Evolutionary conservation across 2,113 vertebrate genomes (phyloP), one percentile per base, ranked within the genome.

Genomic region (Callopanchax toddi): DNA sequence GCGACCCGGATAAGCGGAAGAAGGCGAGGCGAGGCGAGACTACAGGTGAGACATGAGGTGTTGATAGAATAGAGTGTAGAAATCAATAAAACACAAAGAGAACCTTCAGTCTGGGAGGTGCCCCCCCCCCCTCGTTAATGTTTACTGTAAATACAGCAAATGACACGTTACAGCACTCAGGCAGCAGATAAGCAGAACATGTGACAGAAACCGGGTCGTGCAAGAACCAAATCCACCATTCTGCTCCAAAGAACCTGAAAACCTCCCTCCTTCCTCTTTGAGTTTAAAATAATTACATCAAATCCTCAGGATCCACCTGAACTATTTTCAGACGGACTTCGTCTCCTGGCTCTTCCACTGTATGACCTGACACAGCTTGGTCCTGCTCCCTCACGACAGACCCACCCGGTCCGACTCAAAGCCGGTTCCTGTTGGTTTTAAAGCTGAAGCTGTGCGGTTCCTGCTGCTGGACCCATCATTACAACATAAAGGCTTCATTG

Each of bases 291-390:
- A 52, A 63, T 64, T 78, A 75, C 55, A 79, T 49, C 39, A 21
- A 59, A 51, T 42, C n/a, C 48, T 65, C 4, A 10, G 0, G 3
- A 13, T 48, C 40, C 11, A n/a, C 65, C n/a, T 65, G 62, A 77
- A 77, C 44, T 67, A 71, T 71, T 80, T 71, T 39, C 67, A 76
- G 66, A 75, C 40, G 1, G 55, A 65, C n/a, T 40, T 32, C 45
- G 15, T 57, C n/a, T 39, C 51, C 11, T 12, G 42, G n/a, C n/a
- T 0, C 48, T 20, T 17, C 59, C 55, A 62, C 70, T 71, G 77
- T 58, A 71, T 71, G 46, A 67, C 73, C 81, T 12, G 76, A 76
- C 77, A 80, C 76, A 83, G 72, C 1, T 83, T 58, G 81, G 77
- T 83, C 77, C 36, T 36, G n/a, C n/a, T n/a, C n/a, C 12, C 32